A percentile compares a stretch with the other conserved stretches of the same genome.
These are phyloP conservation scores for Hydrozoanthus gracilis DNA, from an alignment of 92 coral and sea anemone species.

Conservation along the genomic window DNA sequence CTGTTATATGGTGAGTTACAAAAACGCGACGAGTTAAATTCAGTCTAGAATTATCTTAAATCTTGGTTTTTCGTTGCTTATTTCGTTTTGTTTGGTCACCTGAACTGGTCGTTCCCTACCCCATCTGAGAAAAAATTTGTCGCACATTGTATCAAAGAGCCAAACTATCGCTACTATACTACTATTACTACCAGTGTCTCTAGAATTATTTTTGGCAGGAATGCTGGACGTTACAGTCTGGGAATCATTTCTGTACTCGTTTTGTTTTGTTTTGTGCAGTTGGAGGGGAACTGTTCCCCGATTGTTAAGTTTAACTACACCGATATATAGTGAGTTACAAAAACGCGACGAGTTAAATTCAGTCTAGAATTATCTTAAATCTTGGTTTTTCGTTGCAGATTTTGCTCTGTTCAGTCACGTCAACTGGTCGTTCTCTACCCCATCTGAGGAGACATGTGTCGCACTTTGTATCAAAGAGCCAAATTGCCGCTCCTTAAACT, in stretches of 20 bases:
- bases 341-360: too few species aligned
- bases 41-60: too few species aligned
- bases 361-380: too few species aligned
- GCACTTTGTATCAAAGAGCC: neutral
- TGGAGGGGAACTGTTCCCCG: too few species aligned
- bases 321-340: too few species aligned
- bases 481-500: neutral
- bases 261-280: too few species aligned
- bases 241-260: too few species aligned
- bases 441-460: neutral
- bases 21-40: too few species aligned
- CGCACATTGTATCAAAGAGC: neutral
- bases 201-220: too few species aligned
- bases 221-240: too few species aligned
- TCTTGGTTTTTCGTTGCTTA: neutral
- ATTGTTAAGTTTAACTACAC: too few species aligned
- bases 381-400: neutral
- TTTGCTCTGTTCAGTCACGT: neutral
- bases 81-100: neutral
- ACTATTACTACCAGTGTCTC: neutral
- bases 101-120: neutral
- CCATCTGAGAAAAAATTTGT: neutral
- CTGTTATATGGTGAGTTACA: too few species aligned
- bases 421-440: neutral
- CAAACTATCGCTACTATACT: neutral